phyloP scores from a whole-genome alignment of 2,113 vertebrate genomes.

The Clinocottus analis region DNA sequence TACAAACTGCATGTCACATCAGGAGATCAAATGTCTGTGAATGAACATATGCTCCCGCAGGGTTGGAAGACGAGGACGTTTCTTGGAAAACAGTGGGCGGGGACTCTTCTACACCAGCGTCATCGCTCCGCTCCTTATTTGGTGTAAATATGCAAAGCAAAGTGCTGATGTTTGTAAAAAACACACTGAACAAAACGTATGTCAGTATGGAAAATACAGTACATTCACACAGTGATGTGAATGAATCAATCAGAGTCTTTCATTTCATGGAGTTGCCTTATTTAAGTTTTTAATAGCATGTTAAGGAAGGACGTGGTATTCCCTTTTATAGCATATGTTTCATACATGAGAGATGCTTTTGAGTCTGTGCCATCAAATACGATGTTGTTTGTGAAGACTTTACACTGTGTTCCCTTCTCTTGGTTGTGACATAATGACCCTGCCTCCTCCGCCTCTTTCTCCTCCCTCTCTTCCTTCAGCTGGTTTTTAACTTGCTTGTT shows the following conservation, averaged over 20 bases:
- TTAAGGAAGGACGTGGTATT: background rate
- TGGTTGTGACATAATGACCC: background rate
- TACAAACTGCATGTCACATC: constrained; percentile 9
- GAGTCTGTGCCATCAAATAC: background rate
- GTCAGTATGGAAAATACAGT: background rate
- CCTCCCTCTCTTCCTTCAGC: background rate
- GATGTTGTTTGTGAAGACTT: background rate
- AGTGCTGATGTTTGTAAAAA: background rate
- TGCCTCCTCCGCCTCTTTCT: constrained; percentile 5
- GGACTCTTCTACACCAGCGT: background rate
- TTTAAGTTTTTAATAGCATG: background rate
- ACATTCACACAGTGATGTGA: background rate
- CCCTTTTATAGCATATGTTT: background rate
- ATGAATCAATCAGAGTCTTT: background rate
- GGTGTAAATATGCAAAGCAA: constrained; percentile 10
- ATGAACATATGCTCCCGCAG: constrained; percentile 15
- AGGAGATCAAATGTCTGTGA: background rate
- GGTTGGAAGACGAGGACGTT: constrained; percentile 16
- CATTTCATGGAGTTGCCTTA: background rate
- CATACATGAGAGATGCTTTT: background rate
- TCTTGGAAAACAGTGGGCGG: constrained; percentile 53
- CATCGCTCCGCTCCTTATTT: constrained; percentile 24
- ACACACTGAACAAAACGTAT: background rate
- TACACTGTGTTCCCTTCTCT: constrained; percentile 15
- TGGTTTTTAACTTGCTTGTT: constrained; percentile 10